Percentiles rank a stretch among this genome's conserved stretches.
Evolutionary conservation across 1,140 invertebrate genomes (phyloP).

Genomic region (Lamellibrachia luymesi): DNA sequence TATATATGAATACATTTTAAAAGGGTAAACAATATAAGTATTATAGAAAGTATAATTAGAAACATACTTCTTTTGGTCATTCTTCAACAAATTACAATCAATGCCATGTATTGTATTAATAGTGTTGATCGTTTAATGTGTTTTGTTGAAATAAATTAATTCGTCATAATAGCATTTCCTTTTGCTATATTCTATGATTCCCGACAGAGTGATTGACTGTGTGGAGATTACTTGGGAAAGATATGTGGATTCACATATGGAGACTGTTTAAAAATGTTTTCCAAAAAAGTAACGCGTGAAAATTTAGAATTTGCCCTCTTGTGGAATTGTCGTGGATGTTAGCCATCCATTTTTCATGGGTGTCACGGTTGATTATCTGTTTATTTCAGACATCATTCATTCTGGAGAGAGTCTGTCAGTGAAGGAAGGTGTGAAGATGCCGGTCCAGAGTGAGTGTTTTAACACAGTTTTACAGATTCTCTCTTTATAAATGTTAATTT

Average conservation of each 20-base stretch:
- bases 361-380: neutral
- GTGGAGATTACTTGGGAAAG: neutral
- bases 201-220: neutral
- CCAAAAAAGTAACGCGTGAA: neutral
- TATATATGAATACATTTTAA: no score
- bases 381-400: slow-evolving; percentile 83
- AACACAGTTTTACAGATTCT: neutral
- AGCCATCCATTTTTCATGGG: no score
- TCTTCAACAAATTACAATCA: neutral
- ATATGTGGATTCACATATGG: neutral
- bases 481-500: neutral
- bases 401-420: slow-evolving; percentile 88
- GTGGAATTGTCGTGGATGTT: neutral
- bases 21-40: neutral
- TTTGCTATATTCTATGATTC: no score
- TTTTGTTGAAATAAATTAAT: no score
- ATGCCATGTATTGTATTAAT: no score
- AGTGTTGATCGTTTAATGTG: no score
- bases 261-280: neutral
- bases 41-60: neutral
- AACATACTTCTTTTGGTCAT: neutral
- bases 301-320: neutral
- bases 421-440: slow-evolving; percentile 78
- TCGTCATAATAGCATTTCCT: no score
- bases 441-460: slow-evolving; percentile 66